Conservation (phyloP, 1,140 invertebrate species). For the Babylonia areolata region DNA sequence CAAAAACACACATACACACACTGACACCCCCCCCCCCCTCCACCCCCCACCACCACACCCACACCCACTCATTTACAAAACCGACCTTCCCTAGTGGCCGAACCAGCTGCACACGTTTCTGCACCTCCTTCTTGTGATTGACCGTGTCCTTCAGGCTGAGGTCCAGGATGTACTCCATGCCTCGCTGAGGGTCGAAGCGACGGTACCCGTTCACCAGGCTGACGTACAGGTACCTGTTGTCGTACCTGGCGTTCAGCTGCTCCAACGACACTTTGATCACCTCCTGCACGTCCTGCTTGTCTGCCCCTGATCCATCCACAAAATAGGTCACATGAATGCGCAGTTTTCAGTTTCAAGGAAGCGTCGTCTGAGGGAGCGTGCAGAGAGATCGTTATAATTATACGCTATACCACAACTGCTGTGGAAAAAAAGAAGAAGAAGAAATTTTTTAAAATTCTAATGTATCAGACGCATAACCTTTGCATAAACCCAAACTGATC, state of each 20-base stretch:
- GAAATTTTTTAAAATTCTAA: too few relatives aligned
- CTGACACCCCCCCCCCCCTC: too few relatives aligned
- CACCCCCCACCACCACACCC: neutral
- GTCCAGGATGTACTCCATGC: conserved; percentile 92
- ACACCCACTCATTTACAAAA: neutral
- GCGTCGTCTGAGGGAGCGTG: too few relatives aligned
- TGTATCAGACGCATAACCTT: too few relatives aligned
- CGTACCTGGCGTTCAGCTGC: conserved; percentile 79
- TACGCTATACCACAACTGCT: too few relatives aligned
- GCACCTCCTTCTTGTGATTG: conserved; percentile 59
- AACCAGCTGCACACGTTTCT: conserved; percentile 69
- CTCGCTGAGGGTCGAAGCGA: conserved; percentile 88
- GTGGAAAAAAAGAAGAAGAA: too few relatives aligned
- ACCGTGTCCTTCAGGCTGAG: conserved; percentile 78
- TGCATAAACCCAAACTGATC: too few relatives aligned
- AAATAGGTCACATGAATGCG: too few relatives aligned
- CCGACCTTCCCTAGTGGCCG: conserved; percentile 85
- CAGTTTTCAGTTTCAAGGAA: too few relatives aligned
- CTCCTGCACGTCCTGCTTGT: conserved; percentile 83
- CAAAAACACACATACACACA: too few relatives aligned
- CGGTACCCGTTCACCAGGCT: conserved; percentile 87
- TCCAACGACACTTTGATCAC: conserved; percentile 80
- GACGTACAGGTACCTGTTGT: conserved; percentile 66
- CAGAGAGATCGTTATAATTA: too few relatives aligned
- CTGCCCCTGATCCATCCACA: conserved; percentile 78